Evolutionary conservation across 1,140 invertebrate species (phyloP).

Genomic region (Chironomus tepperi): DNA sequence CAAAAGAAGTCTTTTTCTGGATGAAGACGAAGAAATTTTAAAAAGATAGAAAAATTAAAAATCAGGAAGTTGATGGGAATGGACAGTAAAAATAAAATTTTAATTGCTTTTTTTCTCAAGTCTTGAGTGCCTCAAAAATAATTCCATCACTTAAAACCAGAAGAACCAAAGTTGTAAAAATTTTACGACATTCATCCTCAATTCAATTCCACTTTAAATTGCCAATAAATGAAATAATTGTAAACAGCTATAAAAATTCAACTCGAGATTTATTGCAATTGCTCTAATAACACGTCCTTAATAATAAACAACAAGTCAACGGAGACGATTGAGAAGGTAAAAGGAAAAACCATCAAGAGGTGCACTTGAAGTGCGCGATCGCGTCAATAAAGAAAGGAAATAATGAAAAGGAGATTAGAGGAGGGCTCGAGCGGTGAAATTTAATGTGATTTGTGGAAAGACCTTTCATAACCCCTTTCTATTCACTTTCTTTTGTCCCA

Average conservation of each 20-base stretch:
- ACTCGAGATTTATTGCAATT: too few species aligned
- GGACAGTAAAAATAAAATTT: not conserved
- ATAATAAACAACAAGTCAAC: not conserved
- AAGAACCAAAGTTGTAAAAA: too few species aligned
- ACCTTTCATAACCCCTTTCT: not conserved
- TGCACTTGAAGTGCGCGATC: not conserved
- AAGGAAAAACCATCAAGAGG: not conserved
- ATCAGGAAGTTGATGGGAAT: not conserved
- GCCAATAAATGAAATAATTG: too few species aligned
- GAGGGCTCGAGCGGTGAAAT: conserved; percentile 10
- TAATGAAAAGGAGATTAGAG: not conserved
- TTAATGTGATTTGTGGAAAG: conserved; percentile 2
- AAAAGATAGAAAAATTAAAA: too few species aligned
- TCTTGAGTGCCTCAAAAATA: too few species aligned
- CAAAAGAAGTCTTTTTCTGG: not conserved
- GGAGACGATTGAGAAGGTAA: not conserved
- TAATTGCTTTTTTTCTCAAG: not conserved
- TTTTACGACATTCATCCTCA: too few species aligned
- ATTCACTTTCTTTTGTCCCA: not conserved
- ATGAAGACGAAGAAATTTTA: not conserved
- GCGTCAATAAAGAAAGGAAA: not conserved
- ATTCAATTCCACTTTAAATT: too few species aligned
- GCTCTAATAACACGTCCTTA: too few species aligned
- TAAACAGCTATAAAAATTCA: too few species aligned
- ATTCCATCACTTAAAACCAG: too few species aligned